phyloP scores from a whole-genome alignment of 2,113 vertebrate species.

The Engraulis encrasicolus region DNA sequence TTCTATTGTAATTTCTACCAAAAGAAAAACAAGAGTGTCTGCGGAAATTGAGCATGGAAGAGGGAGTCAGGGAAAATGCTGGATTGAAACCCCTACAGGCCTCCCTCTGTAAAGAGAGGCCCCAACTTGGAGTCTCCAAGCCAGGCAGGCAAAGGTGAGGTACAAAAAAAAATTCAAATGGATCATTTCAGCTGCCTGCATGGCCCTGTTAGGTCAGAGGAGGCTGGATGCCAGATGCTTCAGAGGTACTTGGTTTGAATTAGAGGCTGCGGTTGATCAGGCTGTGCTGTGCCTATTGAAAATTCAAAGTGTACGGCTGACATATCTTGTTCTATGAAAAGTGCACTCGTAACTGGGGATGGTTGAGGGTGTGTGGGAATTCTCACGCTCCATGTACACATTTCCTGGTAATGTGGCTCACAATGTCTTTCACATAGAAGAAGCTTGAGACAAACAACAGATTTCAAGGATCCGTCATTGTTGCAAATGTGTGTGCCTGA shows the following conservation, averaged over 20 bases:
- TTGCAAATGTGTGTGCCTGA: constrained; percentile 42
- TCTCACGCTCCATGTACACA: constrained; percentile 47
- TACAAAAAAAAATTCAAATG: background rate
- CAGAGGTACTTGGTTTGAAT: constrained; percentile 57
- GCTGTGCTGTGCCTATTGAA: constrained; percentile 49
- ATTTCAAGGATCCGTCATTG: constrained; percentile 59
- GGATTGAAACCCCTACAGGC: background rate
- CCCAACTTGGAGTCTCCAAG: background rate
- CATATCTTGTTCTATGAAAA: constrained; percentile 44
- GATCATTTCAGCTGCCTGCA: background rate
- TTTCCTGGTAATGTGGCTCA: constrained; percentile 45
- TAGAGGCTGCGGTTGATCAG: constrained; percentile 49
- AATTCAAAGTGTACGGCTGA: constrained; percentile 38
- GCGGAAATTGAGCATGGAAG: constrained; percentile 10
- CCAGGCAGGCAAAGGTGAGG: constrained; percentile 1
- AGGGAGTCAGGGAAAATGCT: background rate
- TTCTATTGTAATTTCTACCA: constrained; percentile 60
- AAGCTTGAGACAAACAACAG: constrained; percentile 48
- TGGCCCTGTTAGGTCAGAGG: background rate
- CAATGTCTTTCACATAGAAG: constrained; percentile 61
- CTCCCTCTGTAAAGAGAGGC: background rate
- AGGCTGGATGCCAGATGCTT: background rate
- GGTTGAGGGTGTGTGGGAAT: constrained; percentile 36
- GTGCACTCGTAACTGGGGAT: constrained; percentile 45
- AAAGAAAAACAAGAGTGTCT: constrained; percentile 3